These are phyloP conservation scores for Hippasteria phrygiana DNA, from an alignment of 53 echinoderm and acorn worm species.

Conservation along the genomic window DNA sequence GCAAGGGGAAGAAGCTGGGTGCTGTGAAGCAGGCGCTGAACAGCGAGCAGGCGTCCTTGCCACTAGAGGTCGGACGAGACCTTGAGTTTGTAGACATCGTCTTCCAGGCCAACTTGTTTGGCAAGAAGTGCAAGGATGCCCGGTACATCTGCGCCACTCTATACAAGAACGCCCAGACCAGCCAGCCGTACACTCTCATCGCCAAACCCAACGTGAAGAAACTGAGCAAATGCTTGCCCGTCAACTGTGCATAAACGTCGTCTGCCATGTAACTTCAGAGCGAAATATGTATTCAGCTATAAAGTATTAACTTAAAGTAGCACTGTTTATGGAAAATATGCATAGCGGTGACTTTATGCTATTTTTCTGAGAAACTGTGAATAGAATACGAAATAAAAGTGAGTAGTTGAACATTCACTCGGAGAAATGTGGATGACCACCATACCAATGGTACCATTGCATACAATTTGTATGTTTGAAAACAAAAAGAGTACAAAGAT, in stretches of 20 bases:
- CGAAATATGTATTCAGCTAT: neutral
- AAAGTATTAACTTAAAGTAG: neutral
- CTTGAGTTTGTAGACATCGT: constrained; percentile 53
- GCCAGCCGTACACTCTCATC: constrained; percentile 38
- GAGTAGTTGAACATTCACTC: no score
- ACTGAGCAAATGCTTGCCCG: constrained; percentile 36
- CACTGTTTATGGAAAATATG: no score
- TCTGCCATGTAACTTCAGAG: neutral
- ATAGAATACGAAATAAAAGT: no score
- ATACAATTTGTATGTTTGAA: no score
- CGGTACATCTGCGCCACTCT: constrained; percentile 61
- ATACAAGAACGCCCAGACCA: constrained; percentile 42
- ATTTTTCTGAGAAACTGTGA: no score
- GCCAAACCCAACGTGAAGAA: constrained; percentile 14
- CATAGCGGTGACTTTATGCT: no score
- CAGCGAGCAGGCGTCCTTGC: constrained; percentile 30
- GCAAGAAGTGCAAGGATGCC: constrained; percentile 58
- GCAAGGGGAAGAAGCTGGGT: constrained; percentile 65
- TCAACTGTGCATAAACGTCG: constrained; percentile 40
- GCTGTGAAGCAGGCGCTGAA: constrained; percentile 50
- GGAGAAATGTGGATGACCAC: no score
- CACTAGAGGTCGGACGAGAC: constrained; percentile 17
- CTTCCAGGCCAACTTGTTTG: constrained; percentile 41
- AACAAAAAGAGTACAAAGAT: no score
- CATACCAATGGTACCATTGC: no score